Evolutionary conservation across 2,888 invertebrate genomes (phyloP).

Genomic region (Melanargia galathea): DNA sequence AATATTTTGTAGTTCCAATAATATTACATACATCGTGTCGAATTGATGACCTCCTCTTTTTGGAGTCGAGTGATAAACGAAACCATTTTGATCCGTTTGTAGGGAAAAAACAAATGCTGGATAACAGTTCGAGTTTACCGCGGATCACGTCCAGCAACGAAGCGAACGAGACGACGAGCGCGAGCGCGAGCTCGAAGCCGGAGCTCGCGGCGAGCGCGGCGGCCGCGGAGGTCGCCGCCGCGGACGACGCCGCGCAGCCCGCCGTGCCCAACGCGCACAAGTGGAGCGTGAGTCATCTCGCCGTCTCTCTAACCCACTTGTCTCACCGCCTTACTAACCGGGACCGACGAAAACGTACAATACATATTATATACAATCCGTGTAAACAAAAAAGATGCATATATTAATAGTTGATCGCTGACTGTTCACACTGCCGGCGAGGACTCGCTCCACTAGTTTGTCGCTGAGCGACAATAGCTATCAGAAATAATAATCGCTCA

Average conservation of each 20-base stretch:
- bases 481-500: too few species aligned
- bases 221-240: constrained; percentile 34
- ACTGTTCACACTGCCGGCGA: too few species aligned
- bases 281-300: constrained; percentile 59
- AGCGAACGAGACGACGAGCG: constrained; percentile 51
- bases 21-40: too few species aligned
- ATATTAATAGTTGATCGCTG: too few species aligned
- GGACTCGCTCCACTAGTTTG: too few species aligned
- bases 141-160: constrained; percentile 78
- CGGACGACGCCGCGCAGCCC: constrained; percentile 40
- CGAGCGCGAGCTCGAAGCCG: constrained; percentile 35
- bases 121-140: constrained; percentile 50
- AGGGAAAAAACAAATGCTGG: constrained; percentile 81
- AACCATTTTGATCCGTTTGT: constrained; percentile 8
- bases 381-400: too few species aligned
- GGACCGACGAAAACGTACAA: background rate
- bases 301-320: too few species aligned
- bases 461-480: too few species aligned
- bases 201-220: constrained; percentile 25
- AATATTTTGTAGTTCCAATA: too few species aligned
- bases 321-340: too few species aligned
- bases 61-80: background rate
- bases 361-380: too few species aligned
- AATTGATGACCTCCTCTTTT: too few species aligned
- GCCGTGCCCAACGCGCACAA: constrained; percentile 63